Base-by-base conservation (phyloP, 2,113 vertebrate species). In the Paramormyrops kingsleyae region DNA sequence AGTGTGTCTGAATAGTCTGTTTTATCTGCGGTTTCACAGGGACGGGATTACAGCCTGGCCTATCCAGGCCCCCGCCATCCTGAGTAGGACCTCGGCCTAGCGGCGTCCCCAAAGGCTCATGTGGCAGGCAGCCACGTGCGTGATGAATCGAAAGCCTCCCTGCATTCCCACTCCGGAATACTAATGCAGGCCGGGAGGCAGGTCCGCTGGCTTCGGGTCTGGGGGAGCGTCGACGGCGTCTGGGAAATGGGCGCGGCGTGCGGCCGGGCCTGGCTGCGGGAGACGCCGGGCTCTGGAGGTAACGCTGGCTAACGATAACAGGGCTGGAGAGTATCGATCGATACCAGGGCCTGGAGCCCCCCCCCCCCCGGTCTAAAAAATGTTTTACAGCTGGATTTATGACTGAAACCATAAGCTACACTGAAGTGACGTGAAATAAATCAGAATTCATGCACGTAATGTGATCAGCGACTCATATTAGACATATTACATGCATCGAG, bases 21-120 rank as follows among this genome's bases (percentile, higher is more conserved):
- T 74, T 90, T 84, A 90, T 91, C 84, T 49, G 49, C 52, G 42
- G 80, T 31, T 42, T 66, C 31, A 17, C 47, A 70, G 88, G 88
- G 62, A 90, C 2, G n/a, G 87, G 85, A 83, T 90, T 80, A 91
- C 59, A 90, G 89, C 31, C 31, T 13, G 62, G 24, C 52, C 87
- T 46, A 90, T 88, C 62, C 46, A 39, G 70, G 53, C 53, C 19
- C 19, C 52, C 44, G 0, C 24, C 87, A 80, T 90, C 88, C 87
- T 59, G 8, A 3, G 87, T 53, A 86, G 86, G 31, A 83, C 49
- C 56, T 92, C 83, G 31, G 19, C 39, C 53, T 47, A 24, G 53
- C 10, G 12, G 39, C 19, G 17, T 13, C 62, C 39, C 39, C 0
- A 8, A 47, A 35, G 35, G 59, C 24, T 87, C 27, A 7, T 77